Base-by-base conservation (phyloP, 2,113 vertebrate species). In the Trochalopteron elliotii region DNA sequence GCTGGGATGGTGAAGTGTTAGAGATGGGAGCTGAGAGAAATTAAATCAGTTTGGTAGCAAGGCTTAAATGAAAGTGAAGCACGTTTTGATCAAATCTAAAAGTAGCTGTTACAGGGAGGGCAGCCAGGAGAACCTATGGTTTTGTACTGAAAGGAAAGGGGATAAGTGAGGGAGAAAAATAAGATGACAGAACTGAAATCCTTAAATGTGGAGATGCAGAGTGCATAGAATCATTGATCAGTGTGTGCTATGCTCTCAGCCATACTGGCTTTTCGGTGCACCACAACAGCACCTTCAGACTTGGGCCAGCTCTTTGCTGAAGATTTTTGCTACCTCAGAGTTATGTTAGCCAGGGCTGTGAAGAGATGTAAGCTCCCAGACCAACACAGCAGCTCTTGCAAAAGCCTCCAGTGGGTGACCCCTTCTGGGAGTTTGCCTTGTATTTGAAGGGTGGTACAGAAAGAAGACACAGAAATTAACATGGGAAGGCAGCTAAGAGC, bases 321-420 rank as follows among this genome's bases (percentile, higher is more conserved):
- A 39, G 27, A 8, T 35, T 68, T 91, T 79, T 85, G 63, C 61
- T 24, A 10, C 28, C 74, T 90, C 59, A 28, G 3, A 20, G 63
- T 65, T 82, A 7, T 0, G 2, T 56, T 45, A 57, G 52, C 28
- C 27, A 44, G 63, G 39, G 12, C 59, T 0, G 0, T 6, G 68
- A 72, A 30, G 82, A 50, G 49, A 22, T 4, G 7, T 7, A 14
- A 75, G 28, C 31, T 86, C 70, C 40, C n/a, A 65, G 67, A 69
- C 31, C 40, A 42, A 20, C 25, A 9, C 19, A 25, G 74, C 0
- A 1, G 42, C 39, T 87, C 50, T 53, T n/a, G 40, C 35, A 55
- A 79, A 64, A 92, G 30, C 50, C 74, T 69, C 33, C 11, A 37
- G 56, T 31, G 69, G 7, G 10, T 56, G 56, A 68, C 50, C 14